Percentiles rank a stretch among this genome's conserved stretches.
These are phyloP conservation scores for Dryobotodes eremita DNA, from an alignment of 2,888 invertebrate genomes.

Conservation along the genomic window DNA sequence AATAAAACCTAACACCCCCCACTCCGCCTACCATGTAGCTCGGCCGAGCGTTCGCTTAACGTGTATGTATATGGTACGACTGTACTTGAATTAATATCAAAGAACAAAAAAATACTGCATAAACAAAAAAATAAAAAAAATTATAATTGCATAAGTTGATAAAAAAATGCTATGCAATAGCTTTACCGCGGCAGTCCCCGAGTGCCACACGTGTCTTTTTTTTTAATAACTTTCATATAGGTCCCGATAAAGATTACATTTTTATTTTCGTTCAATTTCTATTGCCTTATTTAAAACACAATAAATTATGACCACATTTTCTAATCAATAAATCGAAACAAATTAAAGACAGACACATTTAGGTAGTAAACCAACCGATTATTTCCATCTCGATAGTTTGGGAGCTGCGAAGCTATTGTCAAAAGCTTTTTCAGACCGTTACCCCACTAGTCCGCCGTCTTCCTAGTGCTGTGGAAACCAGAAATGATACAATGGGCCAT, in stretches of 20 bases:
- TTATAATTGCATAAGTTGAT: too few relatives aligned
- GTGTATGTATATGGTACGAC: too few relatives aligned
- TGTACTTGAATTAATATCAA: too few relatives aligned
- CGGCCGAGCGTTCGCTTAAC: too few relatives aligned
- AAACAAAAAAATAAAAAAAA: too few relatives aligned
- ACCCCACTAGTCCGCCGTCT: slow-evolving; percentile 66
- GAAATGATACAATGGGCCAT: slow-evolving; percentile 79
- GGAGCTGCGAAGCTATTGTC: slow-evolving; percentile 60
- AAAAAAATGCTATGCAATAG: too few relatives aligned
- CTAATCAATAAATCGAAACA: background rate
- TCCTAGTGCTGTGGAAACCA: slow-evolving; percentile 81
- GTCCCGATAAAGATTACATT: background rate
- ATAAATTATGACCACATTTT: background rate
- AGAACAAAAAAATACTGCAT: too few relatives aligned
- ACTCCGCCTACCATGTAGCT: too few relatives aligned
- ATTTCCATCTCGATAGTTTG: slow-evolving; percentile 54
- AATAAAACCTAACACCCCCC: too few relatives aligned
- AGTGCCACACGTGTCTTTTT: too few relatives aligned
- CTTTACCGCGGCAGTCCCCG: too few relatives aligned
- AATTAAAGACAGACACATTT: slow-evolving; percentile 10
- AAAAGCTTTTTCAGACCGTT: slow-evolving; percentile 64
- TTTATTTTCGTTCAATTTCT: background rate
- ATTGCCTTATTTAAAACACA: background rate
- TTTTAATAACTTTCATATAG: background rate
- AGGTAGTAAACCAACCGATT: slow-evolving; percentile 37